A percentile compares a stretch with the other conserved stretches of the same genome.
These are phyloP conservation scores for Paraescarpia echinospica DNA, from an alignment of 1,140 invertebrate species.

Conservation along the genomic window DNA sequence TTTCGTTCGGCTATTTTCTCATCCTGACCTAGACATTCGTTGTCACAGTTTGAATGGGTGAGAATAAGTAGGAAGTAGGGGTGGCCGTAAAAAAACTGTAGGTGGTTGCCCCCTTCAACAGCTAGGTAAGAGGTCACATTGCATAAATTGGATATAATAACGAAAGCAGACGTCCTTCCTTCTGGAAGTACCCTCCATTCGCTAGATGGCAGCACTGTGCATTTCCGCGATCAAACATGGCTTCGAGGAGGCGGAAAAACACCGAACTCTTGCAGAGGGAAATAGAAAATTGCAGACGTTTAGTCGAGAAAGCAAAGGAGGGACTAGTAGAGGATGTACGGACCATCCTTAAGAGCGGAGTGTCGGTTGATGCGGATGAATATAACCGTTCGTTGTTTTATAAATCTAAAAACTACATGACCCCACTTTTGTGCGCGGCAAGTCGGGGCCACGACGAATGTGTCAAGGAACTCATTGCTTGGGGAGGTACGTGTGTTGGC, in stretches of 20 bases:
- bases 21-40: no score
- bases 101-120: no score
- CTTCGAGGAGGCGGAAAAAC: neutral
- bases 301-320: neutral
- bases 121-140: no score
- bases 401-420: slow-evolving; percentile 52
- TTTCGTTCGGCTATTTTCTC: no score
- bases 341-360: slow-evolving; percentile 33
- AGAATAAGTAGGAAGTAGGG: no score
- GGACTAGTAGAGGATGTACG: neutral
- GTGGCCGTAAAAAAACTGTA: no score
- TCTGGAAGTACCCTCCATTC: neutral
- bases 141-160: no score
- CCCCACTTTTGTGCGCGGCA: slow-evolving; percentile 46
- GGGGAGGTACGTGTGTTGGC: neutral
- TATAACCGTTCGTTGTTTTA: slow-evolving; percentile 52
- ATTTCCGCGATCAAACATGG: neutral
- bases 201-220: neutral
- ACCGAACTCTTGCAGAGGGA: neutral
- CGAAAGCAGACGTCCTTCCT: neutral
- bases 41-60: no score
- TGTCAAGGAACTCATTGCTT: slow-evolving; percentile 1
- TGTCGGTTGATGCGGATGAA: slow-evolving; percentile 48
- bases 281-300: neutral
- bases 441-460: slow-evolving; percentile 31